These are phyloP conservation scores for Lichenostomus cassidix DNA, from an alignment of 2,113 vertebrate species.

Conservation along the genomic window DNA sequence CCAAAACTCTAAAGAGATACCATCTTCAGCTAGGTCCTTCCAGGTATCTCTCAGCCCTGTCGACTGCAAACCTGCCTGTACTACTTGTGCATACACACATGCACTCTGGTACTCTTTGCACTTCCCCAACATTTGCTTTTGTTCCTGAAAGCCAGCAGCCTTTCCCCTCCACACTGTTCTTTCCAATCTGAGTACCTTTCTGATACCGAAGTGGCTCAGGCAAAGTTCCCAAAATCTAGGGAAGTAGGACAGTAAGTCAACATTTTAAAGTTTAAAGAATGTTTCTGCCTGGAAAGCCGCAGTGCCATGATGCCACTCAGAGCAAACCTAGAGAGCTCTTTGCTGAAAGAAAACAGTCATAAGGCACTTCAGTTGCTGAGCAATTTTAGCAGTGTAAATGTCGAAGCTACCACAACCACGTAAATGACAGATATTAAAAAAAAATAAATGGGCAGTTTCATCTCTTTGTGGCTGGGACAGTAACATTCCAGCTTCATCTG, in stretches of 20 bases:
- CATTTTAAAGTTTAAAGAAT: background rate
- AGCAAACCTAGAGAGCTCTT: background rate
- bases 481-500: constrained; percentile 51
- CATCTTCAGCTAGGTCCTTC: background rate
- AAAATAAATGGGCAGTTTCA: background rate
- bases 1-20: background rate
- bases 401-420: background rate
- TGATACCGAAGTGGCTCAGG: background rate
- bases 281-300: background rate
- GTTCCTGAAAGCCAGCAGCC: background rate
- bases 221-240: background rate
- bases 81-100: background rate
- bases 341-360: background rate
- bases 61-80: background rate
- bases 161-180: background rate
- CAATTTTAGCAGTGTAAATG: constrained; percentile 37
- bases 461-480: background rate
- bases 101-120: background rate
- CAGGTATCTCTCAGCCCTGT: background rate
- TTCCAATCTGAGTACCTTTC: background rate
- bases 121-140: background rate
- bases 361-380: background rate
- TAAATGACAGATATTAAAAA: constrained; percentile 20
- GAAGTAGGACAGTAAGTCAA: background rate
- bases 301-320: background rate